These are phyloP conservation scores for Hyperoplus immaculatus DNA, from an alignment of 2,797 vertebrate species.

Conservation along the genomic window DNA sequence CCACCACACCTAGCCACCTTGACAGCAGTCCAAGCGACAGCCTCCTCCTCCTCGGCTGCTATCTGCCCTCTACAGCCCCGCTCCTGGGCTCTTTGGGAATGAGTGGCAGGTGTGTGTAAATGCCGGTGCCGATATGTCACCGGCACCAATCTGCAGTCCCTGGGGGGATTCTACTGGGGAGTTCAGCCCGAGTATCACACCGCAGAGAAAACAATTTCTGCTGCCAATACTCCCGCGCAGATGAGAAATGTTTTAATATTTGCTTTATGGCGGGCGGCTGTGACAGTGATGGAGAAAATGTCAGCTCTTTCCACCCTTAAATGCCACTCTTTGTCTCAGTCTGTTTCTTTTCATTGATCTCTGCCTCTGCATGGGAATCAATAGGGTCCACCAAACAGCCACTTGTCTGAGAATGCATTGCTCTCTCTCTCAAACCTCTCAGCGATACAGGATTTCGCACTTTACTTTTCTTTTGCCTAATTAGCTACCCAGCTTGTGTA, in stretches of 20 bases:
- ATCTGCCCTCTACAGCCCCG: constrained; percentile 83
- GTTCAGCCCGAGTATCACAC: constrained; percentile 97
- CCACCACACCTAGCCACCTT: constrained; percentile 78
- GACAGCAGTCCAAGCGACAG: constrained; percentile 77
- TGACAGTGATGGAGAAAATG: constrained; percentile 99
- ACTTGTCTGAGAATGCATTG: constrained; percentile 93
- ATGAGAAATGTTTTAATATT: constrained; percentile 99
- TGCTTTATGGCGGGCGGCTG: constrained; percentile 92
- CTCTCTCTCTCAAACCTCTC: constrained; percentile 76
- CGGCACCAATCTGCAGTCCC: constrained; percentile 93
- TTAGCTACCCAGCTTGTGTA: constrained; percentile 69
- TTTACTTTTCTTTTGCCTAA: constrained; percentile 80
- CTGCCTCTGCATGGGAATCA: constrained; percentile 92
- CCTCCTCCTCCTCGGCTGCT: constrained; percentile 75
- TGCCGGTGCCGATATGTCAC: constrained; percentile 90
- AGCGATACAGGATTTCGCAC: constrained; percentile 68
- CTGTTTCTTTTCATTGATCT: constrained; percentile 97
- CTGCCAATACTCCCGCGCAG: constrained; percentile 96
- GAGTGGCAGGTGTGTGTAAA: constrained; percentile 85
- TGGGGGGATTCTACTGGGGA: constrained; percentile 91
- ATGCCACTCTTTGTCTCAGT: constrained; percentile 97
- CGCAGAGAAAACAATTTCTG: constrained; percentile 98
- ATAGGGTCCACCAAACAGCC: constrained; percentile 94
- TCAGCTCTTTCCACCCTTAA: constrained; percentile 95
- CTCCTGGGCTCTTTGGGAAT: constrained; percentile 78